Percentiles rank a stretch among this genome's conserved stretches.
Conservation (phyloP, 2,797 vertebrate species). For the Parotocinclus haroldoi region DNA sequence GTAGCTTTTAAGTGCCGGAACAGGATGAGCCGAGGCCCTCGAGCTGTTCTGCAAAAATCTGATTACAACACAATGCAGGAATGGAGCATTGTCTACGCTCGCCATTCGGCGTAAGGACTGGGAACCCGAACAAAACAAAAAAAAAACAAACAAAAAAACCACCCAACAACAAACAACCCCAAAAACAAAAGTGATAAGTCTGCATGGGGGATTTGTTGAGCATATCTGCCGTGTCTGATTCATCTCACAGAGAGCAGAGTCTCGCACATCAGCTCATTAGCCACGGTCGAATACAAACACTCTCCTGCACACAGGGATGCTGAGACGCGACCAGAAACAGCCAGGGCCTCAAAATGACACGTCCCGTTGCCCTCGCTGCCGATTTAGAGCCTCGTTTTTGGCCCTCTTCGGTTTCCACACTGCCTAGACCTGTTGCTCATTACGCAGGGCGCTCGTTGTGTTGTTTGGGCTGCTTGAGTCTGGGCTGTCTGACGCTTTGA, state of each 20-base stretch:
- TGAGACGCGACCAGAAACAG: not conserved
- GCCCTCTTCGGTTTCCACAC: constrained; percentile 20
- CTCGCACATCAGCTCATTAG: constrained; percentile 33
- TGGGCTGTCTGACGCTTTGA: too few species aligned
- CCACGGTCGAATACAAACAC: constrained; percentile 21
- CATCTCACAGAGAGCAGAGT: constrained; percentile 21
- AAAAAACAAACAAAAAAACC: not conserved
- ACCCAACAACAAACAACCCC: too few species aligned
- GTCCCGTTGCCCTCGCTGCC: not conserved
- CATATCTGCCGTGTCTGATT: constrained; percentile 40
- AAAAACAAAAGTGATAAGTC: constrained; percentile 10
- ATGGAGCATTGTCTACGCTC: constrained; percentile 14
- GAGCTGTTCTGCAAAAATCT: constrained; percentile 29
- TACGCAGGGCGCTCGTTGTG: not conserved
- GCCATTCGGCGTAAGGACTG: constrained; percentile 13
- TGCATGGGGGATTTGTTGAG: constrained; percentile 24
- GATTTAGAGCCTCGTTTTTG: constrained; percentile 3
- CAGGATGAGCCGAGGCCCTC: constrained; percentile 10
- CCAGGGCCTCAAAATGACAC: not conserved
- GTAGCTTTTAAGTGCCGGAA: constrained; percentile 14
- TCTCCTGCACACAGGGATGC: not conserved
- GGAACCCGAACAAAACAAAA: not conserved
- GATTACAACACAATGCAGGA: constrained; percentile 30
- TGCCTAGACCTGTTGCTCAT: not conserved
- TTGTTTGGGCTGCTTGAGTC: too few species aligned